Base-by-base conservation (phyloP, 2,797 vertebrate genomes). In the Micrastur ruficollis region DNA sequence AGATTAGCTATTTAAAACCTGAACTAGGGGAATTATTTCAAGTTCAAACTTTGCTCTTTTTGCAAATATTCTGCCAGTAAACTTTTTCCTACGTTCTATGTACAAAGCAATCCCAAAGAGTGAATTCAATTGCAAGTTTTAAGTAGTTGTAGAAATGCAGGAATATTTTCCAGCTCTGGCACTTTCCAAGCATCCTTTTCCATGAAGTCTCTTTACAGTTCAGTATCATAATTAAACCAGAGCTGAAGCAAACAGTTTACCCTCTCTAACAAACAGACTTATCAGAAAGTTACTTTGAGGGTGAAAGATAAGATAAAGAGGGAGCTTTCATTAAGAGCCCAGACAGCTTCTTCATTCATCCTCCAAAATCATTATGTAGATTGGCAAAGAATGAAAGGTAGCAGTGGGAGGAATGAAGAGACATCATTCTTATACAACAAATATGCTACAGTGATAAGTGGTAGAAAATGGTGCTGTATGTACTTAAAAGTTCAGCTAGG, bases 381-480 rank as follows among this genome's bases (percentile, higher is more conserved):
- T 72, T 85, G 75, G 74, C 42, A 85, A 82, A 82, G 67, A 95
- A 95, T 78, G 65, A 92, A 96, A 97, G 76, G 81, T 93, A 95
- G 81, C 23, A 66, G 81, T 34, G 84, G 95, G 63, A 95, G 86
- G 81, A 97, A 96, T 95, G 84, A 93, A 95, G 86, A 95, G 82
- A 94, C 80, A 81, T 47, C 8, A 52, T 90, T 94, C 94, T 97
- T 90, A 84, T 11, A 81, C 75, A 97, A 96, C 61, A 97, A 95
- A 90, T 47, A 62, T 55, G 86, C 80, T 86, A 74, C 89, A 88
- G 88, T 18, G 36, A 55, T 46, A 97, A 89, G 47, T 2, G 8
- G 87, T 52, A 85, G 44, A 74, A 87, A 93, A 89, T 38, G 20
- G 21, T 42, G 44, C 31, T 92, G 50, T 44, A 73, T 16, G 42